Percentiles rank a stretch among this genome's conserved stretches.
phyloP scores from a whole-genome alignment of 2,797 vertebrate genomes.

The Kryptolebias ocellatus region DNA sequence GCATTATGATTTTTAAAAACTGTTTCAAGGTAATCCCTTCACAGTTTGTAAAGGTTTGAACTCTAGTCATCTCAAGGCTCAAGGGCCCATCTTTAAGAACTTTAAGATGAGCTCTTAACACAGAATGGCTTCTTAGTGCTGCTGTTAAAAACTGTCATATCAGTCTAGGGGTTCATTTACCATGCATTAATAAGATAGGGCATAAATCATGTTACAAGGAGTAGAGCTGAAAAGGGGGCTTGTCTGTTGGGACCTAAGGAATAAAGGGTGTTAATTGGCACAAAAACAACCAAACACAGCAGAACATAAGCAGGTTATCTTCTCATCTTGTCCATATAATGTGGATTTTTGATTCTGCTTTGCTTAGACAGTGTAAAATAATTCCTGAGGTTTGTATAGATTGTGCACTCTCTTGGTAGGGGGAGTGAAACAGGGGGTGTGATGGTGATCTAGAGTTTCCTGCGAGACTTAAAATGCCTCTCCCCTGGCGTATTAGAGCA shows the following conservation, averaged over 20 bases:
- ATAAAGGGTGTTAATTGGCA: constrained; percentile 51
- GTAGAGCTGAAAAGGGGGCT: constrained; percentile 26
- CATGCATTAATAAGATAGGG: constrained; percentile 68
- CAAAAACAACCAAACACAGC: constrained; percentile 75
- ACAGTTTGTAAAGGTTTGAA: constrained; percentile 6
- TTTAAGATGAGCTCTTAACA: constrained; percentile 71
- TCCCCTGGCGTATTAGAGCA: constrained; percentile 76
- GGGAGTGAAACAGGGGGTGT: constrained; percentile 73
- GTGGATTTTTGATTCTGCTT: constrained; percentile 75
- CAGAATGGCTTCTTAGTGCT: constrained; percentile 61
- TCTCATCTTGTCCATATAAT: constrained; percentile 65
- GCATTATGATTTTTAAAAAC: background rate
- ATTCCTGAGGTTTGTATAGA: constrained; percentile 76
- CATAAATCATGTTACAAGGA: constrained; percentile 46
- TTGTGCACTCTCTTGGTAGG: constrained; percentile 68
- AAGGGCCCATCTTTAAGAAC: constrained; percentile 66
- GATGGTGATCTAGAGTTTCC: constrained; percentile 82
- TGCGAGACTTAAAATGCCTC: constrained; percentile 65
- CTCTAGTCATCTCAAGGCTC: constrained; percentile 27
- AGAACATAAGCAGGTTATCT: constrained; percentile 71
- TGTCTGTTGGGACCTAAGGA: constrained; percentile 31
- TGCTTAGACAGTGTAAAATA: constrained; percentile 88
- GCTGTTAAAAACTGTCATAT: constrained; percentile 66
- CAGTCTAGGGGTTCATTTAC: constrained; percentile 67
- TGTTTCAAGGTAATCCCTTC: background rate